Evolutionary conservation across 2,113 vertebrate species (phyloP), one percentile per base, ranked within the genome.

Genomic region (Cynoglossus semilaevis): DNA sequence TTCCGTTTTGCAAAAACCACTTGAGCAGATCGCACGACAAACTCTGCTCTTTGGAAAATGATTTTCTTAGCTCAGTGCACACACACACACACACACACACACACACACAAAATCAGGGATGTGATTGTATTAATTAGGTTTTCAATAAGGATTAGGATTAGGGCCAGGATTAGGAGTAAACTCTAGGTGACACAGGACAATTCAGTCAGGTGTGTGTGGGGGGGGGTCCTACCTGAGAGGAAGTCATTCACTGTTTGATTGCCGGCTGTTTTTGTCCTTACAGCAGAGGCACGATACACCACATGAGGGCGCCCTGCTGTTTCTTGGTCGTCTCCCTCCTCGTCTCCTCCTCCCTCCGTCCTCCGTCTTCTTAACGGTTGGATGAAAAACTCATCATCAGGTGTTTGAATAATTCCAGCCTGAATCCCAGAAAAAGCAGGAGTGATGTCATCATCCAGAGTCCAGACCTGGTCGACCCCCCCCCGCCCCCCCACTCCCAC

Each of bases 371-470:
- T 16, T 15, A 70, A 3, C 0, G 84, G 84, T 53, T 86, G 76
- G 0, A 86, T 86, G 51, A 84, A 84, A 22, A 84, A 84, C 46
- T 86, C 84, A 0, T 81, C 77, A 15, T 68, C 8, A 1, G 40
- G 14, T 0, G 70, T 74, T 43, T 53, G 52, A 60, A 87, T 76
- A 61, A 87, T 38, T 15, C 85, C 85, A 0, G 85, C 80, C 85
- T 86, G 13, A 70, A 17, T 76, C 42, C 67, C 1, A 37, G 1
- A 56, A 1, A 11, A 15, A 34, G 18, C 16, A 36, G 5, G 35
- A 7, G 5, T 9, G 9, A 7, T 36, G 9, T 36, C 9, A 5
- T 36, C 35, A 5, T 36, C 35, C 9, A 36, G 5, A 36, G 35
- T 36, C n/a, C n/a, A n/a, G n/a, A n/a, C n/a, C n/a, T n/a, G n/a